phyloP scores from a whole-genome alignment of 64 coral and sea anemone genomes.

The Orbicella faveolata region DNA sequence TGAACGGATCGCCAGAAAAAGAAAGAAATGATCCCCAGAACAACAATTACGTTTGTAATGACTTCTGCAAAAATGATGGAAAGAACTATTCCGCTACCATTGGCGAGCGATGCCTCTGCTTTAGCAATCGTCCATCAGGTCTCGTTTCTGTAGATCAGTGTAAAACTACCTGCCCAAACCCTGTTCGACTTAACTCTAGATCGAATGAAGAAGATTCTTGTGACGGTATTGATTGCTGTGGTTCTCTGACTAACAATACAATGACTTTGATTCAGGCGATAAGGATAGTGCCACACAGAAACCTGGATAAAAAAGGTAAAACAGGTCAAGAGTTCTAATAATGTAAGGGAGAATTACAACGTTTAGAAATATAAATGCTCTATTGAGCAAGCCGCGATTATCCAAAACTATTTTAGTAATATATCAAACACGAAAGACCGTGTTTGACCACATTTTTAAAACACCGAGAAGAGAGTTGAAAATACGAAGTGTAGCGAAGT shows the following conservation, averaged over 20 bases:
- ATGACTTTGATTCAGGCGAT: background rate
- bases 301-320: background rate
- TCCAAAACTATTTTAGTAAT: too few species aligned
- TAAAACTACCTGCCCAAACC: background rate
- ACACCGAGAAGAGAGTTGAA: too few species aligned
- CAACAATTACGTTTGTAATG: background rate
- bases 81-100: background rate
- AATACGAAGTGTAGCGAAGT: too few species aligned
- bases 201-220: background rate
- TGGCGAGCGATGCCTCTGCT: background rate
- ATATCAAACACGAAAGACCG: too few species aligned
- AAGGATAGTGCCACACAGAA: background rate
- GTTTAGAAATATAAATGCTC: too few species aligned
- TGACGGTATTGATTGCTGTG: background rate
- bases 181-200: background rate
- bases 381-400: too few species aligned
- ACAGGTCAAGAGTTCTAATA: background rate
- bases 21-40: background rate
- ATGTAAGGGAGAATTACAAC: too few species aligned
- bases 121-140: background rate
- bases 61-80: background rate
- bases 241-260: background rate
- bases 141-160: background rate
- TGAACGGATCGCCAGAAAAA: background rate
- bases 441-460: too few species aligned